Percentiles rank a stretch among this genome's conserved stretches.
Evolutionary conservation across 2,113 vertebrate species (phyloP).

Genomic region (Corythaixoides concolor): DNA sequence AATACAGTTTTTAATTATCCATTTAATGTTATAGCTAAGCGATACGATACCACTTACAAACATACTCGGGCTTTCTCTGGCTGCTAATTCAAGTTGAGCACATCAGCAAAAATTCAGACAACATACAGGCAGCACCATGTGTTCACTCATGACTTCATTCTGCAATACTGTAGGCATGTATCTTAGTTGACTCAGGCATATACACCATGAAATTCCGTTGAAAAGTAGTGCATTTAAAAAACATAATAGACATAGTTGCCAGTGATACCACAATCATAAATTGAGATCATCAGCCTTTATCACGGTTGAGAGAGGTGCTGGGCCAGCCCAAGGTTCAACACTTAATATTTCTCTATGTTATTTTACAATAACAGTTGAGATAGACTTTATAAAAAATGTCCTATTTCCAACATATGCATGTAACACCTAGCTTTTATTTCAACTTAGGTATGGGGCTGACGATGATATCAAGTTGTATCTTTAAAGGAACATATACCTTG

Average conservation of each 20-base stretch:
- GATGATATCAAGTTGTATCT: not conserved
- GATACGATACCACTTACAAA: not conserved
- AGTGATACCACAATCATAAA: not conserved
- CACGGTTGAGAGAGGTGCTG: not conserved
- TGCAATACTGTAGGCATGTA: not conserved
- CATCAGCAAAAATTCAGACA: not conserved
- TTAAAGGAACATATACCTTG: not conserved
- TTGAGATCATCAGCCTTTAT: not conserved
- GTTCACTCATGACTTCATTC: not conserved
- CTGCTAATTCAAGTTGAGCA: not conserved
- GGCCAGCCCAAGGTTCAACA: not conserved
- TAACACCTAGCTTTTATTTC: not conserved
- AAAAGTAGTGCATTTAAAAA: not conserved
- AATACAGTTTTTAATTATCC: not conserved
- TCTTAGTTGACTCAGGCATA: not conserved
- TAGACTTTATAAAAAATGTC: not conserved
- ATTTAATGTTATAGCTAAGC: not conserved
- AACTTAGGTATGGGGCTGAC: not conserved
- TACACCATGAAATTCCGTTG: not conserved
- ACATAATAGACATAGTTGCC: not conserved
- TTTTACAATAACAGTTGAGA: not conserved
- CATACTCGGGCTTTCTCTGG: not conserved
- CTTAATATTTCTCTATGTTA: not conserved
- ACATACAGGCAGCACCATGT: rapidly evolving
- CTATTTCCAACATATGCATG: not conserved